Base-by-base conservation (phyloP, 2,888 invertebrate species). In the Cephus nigrinus region DNA sequence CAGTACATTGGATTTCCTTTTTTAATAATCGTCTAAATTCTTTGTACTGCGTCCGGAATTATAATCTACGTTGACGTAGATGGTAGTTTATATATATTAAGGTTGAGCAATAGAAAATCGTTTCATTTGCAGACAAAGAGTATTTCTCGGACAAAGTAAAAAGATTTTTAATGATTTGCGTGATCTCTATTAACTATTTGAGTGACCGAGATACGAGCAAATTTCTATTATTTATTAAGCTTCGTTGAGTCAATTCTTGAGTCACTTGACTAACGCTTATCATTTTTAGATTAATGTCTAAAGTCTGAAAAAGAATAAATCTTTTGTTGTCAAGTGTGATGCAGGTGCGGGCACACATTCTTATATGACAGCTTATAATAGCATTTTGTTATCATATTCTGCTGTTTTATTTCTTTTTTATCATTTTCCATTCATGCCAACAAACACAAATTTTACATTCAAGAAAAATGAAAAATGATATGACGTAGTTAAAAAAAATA, bases 291-390 rank as follows among this genome's bases (percentile, higher is more conserved):
- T 76, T 76, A 40, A 74, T 74, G 77, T 74, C 69, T 69, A 77
- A 77, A 77, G 77, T 77, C 74, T 35, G 23, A 77, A 77, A 75
- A 69, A 30, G n/a, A 74, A 77, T 72, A 68, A 75, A 15, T 31
- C 69, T 69, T 75, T 69, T 69, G 71, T 40, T 74, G 31, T 12
- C 55, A 55, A 55, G 1, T 23, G 23, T 23, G 23, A 55, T 23
- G 23, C 55, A 55, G 55, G 23, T 55, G 55, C 55, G 23, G 23
- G 5, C 23, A 9, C 23, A 55, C 9, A 9, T 2, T 55, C 23
- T 55, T 55, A 23, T 55, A 55, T 55, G 23, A 23, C 55, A 23
- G 23, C 55, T 23, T 15, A 55, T 23, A 55, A 55, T 55, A 9
- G 23, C 5, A 23, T 23, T 55, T 9, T 9, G 55, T 55, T 55